Evolutionary conservation across 2,888 invertebrate species (phyloP).

Genomic region (Bembecia ichneumoniformis): DNA sequence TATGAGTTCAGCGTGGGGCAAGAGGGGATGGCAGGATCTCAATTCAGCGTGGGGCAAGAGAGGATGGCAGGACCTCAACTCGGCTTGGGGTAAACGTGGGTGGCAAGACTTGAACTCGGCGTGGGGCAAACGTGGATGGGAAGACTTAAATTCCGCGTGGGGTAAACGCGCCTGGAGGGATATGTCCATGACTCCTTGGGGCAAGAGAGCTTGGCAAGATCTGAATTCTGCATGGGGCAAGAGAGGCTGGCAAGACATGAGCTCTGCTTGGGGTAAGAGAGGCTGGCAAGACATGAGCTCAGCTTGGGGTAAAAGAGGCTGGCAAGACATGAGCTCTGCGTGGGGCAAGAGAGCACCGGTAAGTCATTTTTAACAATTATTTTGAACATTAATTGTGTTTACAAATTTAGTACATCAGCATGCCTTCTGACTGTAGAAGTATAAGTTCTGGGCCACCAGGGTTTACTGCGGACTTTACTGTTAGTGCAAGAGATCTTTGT

Average conservation of each 20-base stretch:
- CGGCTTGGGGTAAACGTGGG: slow-evolving; percentile 73
- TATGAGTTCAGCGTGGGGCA: slow-evolving; percentile 69
- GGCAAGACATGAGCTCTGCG: slow-evolving; percentile 71
- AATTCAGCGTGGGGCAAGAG: slow-evolving; percentile 73
- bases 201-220: slow-evolving; percentile 72
- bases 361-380: slow-evolving; percentile 26
- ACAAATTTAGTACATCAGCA: neutral
- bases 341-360: slow-evolving; percentile 73
- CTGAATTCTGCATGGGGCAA: slow-evolving; percentile 68
- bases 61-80: slow-evolving; percentile 71
- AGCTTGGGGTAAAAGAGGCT: slow-evolving; percentile 69
- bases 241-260: slow-evolving; percentile 65
- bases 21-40: slow-evolving; percentile 67
- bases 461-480: too few relatives aligned
- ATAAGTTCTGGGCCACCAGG: too few relatives aligned
- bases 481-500: too few relatives aligned
- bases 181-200: slow-evolving; percentile 69
- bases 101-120: slow-evolving; percentile 67
- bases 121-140: slow-evolving; percentile 76
- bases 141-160: slow-evolving; percentile 65
- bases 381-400: neutral
- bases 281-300: slow-evolving; percentile 60
- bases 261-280: slow-evolving; percentile 63
- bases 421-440: too few relatives aligned
- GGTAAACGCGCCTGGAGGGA: slow-evolving; percentile 76